Conservation (phyloP, 2,888 invertebrate genomes). For the Stenodera caucasica region DNA sequence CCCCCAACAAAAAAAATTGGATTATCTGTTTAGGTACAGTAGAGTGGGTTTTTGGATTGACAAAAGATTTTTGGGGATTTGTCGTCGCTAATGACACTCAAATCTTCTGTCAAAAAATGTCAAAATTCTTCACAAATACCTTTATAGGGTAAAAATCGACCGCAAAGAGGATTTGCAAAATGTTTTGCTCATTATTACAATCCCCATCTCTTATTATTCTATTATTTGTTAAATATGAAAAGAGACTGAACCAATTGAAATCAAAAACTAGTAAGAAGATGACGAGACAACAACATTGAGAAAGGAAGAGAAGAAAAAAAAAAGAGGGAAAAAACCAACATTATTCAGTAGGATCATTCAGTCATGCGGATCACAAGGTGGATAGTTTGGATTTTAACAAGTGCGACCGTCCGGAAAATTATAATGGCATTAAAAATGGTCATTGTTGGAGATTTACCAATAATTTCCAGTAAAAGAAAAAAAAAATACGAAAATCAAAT, state of each 20-base stretch:
- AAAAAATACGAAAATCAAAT: too few relatives aligned
- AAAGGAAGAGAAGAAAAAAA: background rate
- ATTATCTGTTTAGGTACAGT: too few relatives aligned
- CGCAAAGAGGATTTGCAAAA: constrained; percentile 3
- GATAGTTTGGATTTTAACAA: constrained; percentile 28
- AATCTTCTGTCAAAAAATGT: background rate
- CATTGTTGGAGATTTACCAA: constrained; percentile 28
- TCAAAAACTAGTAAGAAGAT: background rate
- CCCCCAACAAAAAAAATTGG: too few relatives aligned
- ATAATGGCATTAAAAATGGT: constrained; percentile 48
- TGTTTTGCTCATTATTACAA: background rate
- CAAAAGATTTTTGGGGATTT: background rate
- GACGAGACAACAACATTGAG: background rate
- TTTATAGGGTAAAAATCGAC: background rate
- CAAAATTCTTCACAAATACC: background rate
- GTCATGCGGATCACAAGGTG: constrained; percentile 40
- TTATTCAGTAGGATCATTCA: constrained; percentile 20
- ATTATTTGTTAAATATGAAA: background rate
- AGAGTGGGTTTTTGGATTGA: too few relatives aligned
- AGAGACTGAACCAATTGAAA: constrained; percentile 1
- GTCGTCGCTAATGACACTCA: constrained; percentile 2
- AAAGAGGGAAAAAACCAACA: background rate
- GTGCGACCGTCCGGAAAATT: constrained; percentile 48
- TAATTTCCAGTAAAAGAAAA: background rate
- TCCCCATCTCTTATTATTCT: background rate